Evolutionary conservation across 2,888 invertebrate genomes (phyloP).

Genomic region (Mechanitis messenoides): DNA sequence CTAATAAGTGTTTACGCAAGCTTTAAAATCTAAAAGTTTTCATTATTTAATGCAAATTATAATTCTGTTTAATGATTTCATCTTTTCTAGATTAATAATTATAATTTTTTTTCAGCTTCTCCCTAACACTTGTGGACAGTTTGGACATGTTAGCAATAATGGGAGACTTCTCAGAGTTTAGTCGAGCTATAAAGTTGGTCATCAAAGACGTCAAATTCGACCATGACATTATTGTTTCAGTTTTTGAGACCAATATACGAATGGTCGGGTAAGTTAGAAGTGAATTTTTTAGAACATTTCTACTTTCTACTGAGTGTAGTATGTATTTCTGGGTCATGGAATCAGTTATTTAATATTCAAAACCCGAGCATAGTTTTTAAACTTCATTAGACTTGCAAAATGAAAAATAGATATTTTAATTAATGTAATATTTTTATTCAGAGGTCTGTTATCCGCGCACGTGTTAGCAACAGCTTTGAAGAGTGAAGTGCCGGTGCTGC

Average conservation of each 20-base stretch:
- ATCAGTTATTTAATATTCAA: no score
- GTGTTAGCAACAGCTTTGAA: conserved; percentile 90
- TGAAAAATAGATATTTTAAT: no score
- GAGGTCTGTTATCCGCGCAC: conserved; percentile 94
- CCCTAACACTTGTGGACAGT: conserved; percentile 95
- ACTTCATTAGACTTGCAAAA: not conserved
- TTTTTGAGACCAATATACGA: conserved; percentile 98
- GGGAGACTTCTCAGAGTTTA: conserved; percentile 95
- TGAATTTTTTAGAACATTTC: not conserved
- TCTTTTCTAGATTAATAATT: not conserved
- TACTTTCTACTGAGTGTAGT: not conserved
- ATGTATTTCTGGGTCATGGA: no score
- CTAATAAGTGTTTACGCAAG: no score
- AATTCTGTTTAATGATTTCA: no score
- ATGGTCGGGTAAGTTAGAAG: conserved; percentile 89
- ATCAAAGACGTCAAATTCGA: conserved; percentile 93
- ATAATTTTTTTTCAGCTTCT: conserved; percentile 84
- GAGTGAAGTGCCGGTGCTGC: conserved; percentile 82
- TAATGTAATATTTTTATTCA: conserved; percentile 45
- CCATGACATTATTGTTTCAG: conserved; percentile 95
- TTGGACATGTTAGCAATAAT: conserved; percentile 94
- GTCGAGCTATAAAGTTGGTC: conserved; percentile 90
- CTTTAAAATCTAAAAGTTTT: no score
- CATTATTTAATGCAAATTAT: no score
- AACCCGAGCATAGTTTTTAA: no score